Base-by-base conservation (phyloP, 2,888 invertebrate species). In the Cloeon dipterum region DNA sequence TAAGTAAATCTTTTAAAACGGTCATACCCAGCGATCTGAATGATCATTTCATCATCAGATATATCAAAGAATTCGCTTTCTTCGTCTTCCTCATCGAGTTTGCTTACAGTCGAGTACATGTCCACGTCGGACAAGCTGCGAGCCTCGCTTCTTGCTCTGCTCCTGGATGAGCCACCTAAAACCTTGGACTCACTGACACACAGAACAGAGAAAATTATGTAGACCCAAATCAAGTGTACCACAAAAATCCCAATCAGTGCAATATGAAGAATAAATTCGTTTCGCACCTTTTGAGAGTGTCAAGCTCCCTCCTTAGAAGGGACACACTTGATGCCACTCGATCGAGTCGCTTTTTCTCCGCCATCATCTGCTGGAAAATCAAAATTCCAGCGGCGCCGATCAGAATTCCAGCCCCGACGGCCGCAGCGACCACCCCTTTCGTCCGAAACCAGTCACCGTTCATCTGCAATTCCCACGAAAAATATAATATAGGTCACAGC, bases 361-460 rank as follows among this genome's bases (percentile, higher is more conserved):
- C 44, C 39, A 44, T 40, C n/a, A 48, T 33, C 18, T 47, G 47
- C 26, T 48, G 45, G 40, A 45, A 49, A 4, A 50, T 39, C 34
- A 48, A 46, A 16, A 49, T 43, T 13, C 50, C 49, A n/a, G 48
- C 47, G 21, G 48, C 49, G 20, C 49, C 50, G 16, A 50, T 39
- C 16, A 47, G 41, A 5, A 49, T 44, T 25, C 50, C 49, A 29
- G 49, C 49, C 29, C 50, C 48, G 16, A 49, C 45, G 20, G 49
- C 49, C 29, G 46, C 44, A 16, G 46, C 44, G 29, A 50, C 26
- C 26, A 49, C 35, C 17, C 45, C 46, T 20, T 43, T 37, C 23
- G 42, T 41, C 11, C 45, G 39, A 19, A 45, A 36, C 11, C 43
- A 41, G 35, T 43, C 42, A 11, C 37, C 38, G 40, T 43, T 42